phyloP scores from a whole-genome alignment of 2,888 invertebrate genomes.

The Lasioglossum calceatum region DNA sequence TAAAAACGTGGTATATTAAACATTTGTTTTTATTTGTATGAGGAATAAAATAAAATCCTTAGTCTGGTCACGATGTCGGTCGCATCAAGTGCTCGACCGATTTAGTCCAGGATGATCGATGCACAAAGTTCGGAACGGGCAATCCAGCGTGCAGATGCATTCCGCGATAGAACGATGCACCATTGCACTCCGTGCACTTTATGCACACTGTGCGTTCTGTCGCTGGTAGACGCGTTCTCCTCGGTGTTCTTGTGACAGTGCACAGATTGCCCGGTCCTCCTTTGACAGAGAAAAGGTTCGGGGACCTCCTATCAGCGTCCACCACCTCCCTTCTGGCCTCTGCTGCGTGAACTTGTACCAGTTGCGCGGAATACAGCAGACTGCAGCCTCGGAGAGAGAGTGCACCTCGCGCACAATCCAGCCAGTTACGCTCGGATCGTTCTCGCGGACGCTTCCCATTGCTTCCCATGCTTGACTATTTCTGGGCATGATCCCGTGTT shows the following conservation, averaged over 20 bases:
- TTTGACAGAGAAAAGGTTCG: slow-evolving; percentile 16
- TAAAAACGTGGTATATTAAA: no score
- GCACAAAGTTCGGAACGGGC: not conserved
- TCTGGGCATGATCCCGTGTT: slow-evolving; percentile 21
- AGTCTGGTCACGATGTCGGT: no score
- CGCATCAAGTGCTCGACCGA: no score
- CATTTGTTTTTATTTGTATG: no score
- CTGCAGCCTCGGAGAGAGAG: slow-evolving; percentile 1
- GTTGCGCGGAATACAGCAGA: slow-evolving; percentile 45
- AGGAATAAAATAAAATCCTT: not conserved
- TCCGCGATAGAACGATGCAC: not conserved
- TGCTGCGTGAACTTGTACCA: slow-evolving; percentile 54
- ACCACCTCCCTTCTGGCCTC: slow-evolving; percentile 39
- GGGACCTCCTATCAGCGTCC: slow-evolving; percentile 54
- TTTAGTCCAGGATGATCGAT: not conserved
- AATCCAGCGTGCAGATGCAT: not conserved
- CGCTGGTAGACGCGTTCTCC: not conserved
- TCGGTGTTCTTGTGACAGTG: not conserved
- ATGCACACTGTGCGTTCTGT: not conserved
- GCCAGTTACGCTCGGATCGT: slow-evolving; percentile 53
- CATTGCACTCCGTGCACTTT: no score
- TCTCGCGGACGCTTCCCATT: slow-evolving; percentile 42
- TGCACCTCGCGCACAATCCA: not conserved
- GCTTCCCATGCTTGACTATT: slow-evolving; percentile 6
- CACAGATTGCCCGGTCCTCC: not conserved